Evolutionary conservation across 2,797 vertebrate genomes (phyloP).

Genomic region (Phoebastria nigripes): DNA sequence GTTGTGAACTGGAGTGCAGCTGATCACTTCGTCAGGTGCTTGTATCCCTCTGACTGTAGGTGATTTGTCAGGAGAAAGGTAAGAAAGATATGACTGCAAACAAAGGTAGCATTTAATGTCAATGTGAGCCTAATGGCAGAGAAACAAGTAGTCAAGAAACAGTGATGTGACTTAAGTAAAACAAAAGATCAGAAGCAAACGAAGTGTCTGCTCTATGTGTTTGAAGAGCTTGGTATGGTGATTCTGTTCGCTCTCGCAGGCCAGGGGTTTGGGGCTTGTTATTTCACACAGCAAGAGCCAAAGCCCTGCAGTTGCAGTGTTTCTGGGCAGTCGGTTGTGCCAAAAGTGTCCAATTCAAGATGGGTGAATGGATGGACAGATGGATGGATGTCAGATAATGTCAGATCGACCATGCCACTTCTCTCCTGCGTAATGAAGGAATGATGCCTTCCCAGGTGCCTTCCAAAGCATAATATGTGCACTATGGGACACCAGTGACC

Average conservation of each 20-base stretch:
- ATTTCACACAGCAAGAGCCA: not conserved
- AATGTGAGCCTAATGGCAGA: not conserved
- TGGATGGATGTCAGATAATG: not conserved
- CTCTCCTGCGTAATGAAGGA: not conserved
- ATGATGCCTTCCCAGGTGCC: not conserved
- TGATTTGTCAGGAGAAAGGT: not conserved
- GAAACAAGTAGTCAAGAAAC: not conserved
- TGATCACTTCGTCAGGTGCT: not conserved
- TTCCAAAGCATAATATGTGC: not conserved
- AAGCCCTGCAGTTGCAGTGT: not conserved
- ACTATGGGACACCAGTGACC: not conserved
- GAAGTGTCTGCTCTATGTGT: accelerated
- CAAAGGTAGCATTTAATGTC: not conserved
- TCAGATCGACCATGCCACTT: not conserved
- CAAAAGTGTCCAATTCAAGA: not conserved
- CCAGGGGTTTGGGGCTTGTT: not conserved
- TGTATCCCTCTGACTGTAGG: not conserved
- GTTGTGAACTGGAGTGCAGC: not conserved
- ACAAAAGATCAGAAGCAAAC: not conserved
- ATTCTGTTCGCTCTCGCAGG: not conserved
- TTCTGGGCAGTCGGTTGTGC: not conserved
- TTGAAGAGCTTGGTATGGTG: not conserved
- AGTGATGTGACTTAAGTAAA: not conserved
- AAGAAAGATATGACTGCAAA: not conserved
- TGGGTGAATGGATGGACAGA: not conserved